Conservation (phyloP, 2,888 invertebrate species). For the Drosophila cracens region DNA sequence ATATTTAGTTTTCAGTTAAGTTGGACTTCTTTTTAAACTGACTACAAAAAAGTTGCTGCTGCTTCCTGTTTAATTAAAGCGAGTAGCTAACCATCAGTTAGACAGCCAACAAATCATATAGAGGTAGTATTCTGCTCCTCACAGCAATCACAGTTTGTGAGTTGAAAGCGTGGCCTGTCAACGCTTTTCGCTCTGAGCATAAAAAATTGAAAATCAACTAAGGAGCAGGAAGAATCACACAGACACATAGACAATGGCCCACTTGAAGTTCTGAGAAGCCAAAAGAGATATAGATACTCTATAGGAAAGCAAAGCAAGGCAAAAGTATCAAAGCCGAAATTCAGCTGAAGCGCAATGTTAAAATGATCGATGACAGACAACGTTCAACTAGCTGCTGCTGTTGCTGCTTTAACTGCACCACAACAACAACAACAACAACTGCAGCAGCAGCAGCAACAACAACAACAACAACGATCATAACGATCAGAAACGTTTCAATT, state of each 20-base stretch:
- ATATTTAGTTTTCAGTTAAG: not conserved
- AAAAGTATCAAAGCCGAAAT: constrained; percentile 29
- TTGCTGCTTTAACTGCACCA: constrained; percentile 13
- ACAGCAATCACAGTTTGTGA: constrained; percentile 33
- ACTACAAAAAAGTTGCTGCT: not conserved
- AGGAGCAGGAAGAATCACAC: constrained; percentile 11
- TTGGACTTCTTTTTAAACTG: not conserved
- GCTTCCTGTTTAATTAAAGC: constrained; percentile 7
- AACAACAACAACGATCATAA: constrained; percentile 26
- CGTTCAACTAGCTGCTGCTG: constrained; percentile 20
- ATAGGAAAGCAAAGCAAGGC: not conserved
- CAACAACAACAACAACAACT: constrained; percentile 12
- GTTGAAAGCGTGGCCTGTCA: constrained; percentile 41
- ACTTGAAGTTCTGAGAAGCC: constrained; percentile 55
- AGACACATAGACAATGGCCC: constrained; percentile 49
- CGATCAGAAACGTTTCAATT: constrained; percentile 75
- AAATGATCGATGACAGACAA: constrained; percentile 51
- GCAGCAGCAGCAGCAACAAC: constrained; percentile 1
- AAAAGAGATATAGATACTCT: constrained; percentile 11
- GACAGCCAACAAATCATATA: not conserved
- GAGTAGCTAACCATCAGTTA: constrained; percentile 3
- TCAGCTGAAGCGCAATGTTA: constrained; percentile 50
- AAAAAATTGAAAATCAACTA: constrained; percentile 64
- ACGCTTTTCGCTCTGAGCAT: constrained; percentile 40
- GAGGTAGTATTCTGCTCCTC: not conserved